Evolutionary conservation across 2,113 vertebrate species (phyloP).

Genomic region (Henicopernis longicauda): DNA sequence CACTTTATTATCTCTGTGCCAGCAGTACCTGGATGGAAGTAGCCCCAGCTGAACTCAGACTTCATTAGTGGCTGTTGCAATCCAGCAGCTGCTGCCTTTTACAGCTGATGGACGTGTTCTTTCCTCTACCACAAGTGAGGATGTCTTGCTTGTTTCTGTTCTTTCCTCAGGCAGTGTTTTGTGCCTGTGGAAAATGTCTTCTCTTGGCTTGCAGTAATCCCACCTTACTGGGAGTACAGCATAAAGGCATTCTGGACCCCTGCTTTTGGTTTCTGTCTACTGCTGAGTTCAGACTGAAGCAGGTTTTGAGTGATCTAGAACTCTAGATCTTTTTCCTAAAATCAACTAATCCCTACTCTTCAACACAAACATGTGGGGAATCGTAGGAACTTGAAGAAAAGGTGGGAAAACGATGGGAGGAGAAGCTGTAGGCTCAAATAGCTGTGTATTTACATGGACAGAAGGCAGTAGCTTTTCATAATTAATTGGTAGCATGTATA

Average conservation of each 20-base stretch:
- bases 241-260: background rate
- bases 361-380: background rate
- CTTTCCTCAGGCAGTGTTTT: background rate
- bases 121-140: background rate
- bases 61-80: background rate
- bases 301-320: background rate
- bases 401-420: background rate
- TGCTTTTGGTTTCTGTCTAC: background rate
- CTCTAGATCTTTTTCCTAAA: background rate
- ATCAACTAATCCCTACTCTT: background rate
- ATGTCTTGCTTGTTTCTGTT: background rate
- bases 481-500: background rate
- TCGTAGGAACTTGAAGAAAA: background rate
- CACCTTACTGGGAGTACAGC: background rate
- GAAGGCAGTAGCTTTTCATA: background rate
- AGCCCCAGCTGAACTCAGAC: background rate
- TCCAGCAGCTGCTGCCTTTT: background rate
- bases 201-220: background rate
- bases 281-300: background rate
- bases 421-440: background rate
- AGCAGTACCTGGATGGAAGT: background rate
- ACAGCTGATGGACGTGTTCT: background rate
- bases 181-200: background rate
- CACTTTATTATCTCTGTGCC: background rate
- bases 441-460: background rate